These are phyloP conservation scores for Athetis lepigone DNA, from an alignment of 2,888 invertebrate genomes.

Conservation along the genomic window DNA sequence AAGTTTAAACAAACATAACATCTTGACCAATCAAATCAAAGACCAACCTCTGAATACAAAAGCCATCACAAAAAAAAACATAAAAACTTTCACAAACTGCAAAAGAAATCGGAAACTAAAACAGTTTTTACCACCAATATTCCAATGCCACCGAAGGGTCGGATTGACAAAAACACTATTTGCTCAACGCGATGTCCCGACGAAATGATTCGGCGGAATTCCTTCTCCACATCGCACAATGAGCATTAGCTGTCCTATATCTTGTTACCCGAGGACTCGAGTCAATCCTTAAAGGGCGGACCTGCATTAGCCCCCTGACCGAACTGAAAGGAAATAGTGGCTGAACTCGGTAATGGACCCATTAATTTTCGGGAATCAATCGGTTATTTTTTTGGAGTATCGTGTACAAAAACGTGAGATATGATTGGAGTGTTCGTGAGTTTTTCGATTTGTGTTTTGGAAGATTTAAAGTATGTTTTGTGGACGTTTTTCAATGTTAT, in stretches of 20 bases:
- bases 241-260: conserved; percentile 71
- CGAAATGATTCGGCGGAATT: conserved; percentile 70
- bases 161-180: conserved; percentile 65
- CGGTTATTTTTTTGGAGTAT: conserved; percentile 68
- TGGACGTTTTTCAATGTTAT: too few relatives aligned
- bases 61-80: not conserved
- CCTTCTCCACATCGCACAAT: conserved; percentile 64
- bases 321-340: conserved; percentile 81
- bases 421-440: conserved; percentile 23
- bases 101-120: conserved; percentile 21
- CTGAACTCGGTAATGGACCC: conserved; percentile 82
- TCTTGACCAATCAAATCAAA: not conserved
- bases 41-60: not conserved
- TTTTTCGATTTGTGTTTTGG: not conserved
- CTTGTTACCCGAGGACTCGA: conserved; percentile 79
- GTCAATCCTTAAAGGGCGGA: conserved; percentile 81
- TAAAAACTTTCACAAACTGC: not conserved
- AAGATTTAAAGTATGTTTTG: not conserved
- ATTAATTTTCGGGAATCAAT: conserved; percentile 83
- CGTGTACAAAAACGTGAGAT: conserved; percentile 68
- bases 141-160: conserved; percentile 48
- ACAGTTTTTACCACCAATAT: conserved; percentile 32
- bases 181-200: conserved; percentile 64
- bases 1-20: too few relatives aligned
- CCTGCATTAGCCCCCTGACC: conserved; percentile 83